phyloP scores from a whole-genome alignment of 2,113 vertebrate genomes.

The Xiphophorus maculatus region DNA sequence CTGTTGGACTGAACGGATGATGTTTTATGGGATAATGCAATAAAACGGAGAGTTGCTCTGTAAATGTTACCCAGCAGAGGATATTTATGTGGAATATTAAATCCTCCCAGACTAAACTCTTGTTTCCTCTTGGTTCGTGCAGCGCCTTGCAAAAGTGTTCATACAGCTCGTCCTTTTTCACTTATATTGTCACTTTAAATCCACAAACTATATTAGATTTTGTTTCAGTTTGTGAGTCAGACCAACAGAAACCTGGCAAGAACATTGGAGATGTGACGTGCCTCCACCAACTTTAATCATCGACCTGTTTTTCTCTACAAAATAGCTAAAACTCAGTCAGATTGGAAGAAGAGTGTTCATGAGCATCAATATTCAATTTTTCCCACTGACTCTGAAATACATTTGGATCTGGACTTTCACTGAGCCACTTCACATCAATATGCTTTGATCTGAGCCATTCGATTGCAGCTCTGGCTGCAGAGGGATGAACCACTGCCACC shows the following conservation, averaged over 20 bases:
- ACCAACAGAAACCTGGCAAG: background rate
- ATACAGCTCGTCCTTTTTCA: too few species aligned
- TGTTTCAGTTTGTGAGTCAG: background rate
- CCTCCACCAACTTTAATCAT: background rate
- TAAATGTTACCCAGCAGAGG: slow-evolving; percentile 21
- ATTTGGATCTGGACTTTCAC: too few species aligned
- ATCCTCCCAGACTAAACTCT: slow-evolving; percentile 12
- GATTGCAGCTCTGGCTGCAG: background rate
- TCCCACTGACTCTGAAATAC: background rate
- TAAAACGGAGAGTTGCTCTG: slow-evolving; percentile 16
- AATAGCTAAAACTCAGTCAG: background rate
- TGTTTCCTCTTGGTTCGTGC: slow-evolving; percentile 13
- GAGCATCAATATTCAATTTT: background rate
- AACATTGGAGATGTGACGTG: background rate
- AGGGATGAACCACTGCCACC: background rate
- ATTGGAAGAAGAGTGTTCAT: background rate
- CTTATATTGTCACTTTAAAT: background rate
- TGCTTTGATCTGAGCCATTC: background rate
- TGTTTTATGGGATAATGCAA: slow-evolving; percentile 27
- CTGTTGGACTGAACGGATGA: slow-evolving; percentile 23
- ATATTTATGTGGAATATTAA: slow-evolving; percentile 27
- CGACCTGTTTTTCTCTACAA: background rate
- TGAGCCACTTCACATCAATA: background rate
- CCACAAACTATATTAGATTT: background rate
- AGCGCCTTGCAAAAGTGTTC: too few species aligned